Conservation (phyloP, 2,113 vertebrate species). For the Erythrolamprus reginae region DNA sequence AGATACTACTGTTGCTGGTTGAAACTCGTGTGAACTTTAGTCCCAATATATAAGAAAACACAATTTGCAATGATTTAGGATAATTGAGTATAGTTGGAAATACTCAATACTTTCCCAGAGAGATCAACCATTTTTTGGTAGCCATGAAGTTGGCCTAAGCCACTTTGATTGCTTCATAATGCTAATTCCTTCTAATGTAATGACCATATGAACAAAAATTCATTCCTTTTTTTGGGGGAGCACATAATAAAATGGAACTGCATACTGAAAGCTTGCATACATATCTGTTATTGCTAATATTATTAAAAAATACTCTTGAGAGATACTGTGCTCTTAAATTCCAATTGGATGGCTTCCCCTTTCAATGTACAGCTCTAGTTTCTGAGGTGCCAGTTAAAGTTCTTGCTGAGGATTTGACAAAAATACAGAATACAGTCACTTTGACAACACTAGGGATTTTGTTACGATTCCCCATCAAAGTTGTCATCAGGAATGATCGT, state of each 20-base stretch:
- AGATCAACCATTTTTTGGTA: background rate
- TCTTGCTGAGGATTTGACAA: background rate
- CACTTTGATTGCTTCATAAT: background rate
- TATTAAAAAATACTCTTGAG: background rate
- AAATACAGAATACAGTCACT: background rate
- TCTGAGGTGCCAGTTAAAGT: background rate
- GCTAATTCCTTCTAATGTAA: too few relatives aligned
- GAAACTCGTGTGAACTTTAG: background rate
- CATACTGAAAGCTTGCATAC: background rate
- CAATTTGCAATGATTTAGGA: background rate
- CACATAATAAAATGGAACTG: background rate
- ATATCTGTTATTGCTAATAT: background rate
- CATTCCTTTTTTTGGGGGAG: background rate
- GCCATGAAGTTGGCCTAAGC: background rate
- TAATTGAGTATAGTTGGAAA: background rate
- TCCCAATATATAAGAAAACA: background rate
- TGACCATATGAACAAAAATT: background rate
- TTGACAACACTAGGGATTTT: background rate
- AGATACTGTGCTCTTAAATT: background rate
- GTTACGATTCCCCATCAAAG: background rate
- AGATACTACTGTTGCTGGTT: too few relatives aligned
- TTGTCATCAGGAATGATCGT: background rate
- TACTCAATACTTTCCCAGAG: background rate
- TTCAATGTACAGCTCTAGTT: background rate
- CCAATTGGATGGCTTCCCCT: background rate